A percentile compares a stretch with the other conserved stretches of the same genome.
phyloP scores from a whole-genome alignment of 2,797 vertebrate species.

The Tachyglossus aculeatus region DNA sequence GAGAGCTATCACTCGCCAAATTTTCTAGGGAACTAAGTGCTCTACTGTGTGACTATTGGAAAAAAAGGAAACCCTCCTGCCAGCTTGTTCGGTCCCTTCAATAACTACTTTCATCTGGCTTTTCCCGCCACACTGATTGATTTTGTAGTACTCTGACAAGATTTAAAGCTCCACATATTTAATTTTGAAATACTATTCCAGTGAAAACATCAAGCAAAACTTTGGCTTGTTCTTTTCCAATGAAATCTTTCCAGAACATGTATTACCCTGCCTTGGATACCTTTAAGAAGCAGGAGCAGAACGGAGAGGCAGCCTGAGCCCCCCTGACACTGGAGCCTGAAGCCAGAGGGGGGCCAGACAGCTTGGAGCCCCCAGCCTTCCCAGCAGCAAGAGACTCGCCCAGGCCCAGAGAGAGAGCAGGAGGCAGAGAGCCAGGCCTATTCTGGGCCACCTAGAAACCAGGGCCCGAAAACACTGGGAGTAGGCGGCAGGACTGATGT shows the following conservation, averaged over 20 bases:
- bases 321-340: too few relatives aligned
- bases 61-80: not conserved
- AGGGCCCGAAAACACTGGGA: too few relatives aligned
- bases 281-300: too few relatives aligned
- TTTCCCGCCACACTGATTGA: not conserved
- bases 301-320: too few relatives aligned
- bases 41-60: not conserved
- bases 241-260: not conserved
- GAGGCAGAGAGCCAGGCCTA: too few relatives aligned
- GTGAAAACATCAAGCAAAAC: fast-evolving
- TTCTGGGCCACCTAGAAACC: too few relatives aligned
- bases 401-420: too few relatives aligned
- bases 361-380: too few relatives aligned
- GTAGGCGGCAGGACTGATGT: too few relatives aligned
- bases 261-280: too few relatives aligned
- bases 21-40: not conserved
- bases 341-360: too few relatives aligned
- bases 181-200: not conserved
- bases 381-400: too few relatives aligned
- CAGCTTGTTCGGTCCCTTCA: not conserved
- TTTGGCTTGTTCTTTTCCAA: not conserved
- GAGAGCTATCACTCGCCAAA: not conserved
- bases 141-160: not conserved
- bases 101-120: not conserved
- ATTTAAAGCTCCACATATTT: not conserved